These are phyloP conservation scores for Lutraria lutraria DNA, from an alignment of 2,888 invertebrate genomes.

Conservation along the genomic window DNA sequence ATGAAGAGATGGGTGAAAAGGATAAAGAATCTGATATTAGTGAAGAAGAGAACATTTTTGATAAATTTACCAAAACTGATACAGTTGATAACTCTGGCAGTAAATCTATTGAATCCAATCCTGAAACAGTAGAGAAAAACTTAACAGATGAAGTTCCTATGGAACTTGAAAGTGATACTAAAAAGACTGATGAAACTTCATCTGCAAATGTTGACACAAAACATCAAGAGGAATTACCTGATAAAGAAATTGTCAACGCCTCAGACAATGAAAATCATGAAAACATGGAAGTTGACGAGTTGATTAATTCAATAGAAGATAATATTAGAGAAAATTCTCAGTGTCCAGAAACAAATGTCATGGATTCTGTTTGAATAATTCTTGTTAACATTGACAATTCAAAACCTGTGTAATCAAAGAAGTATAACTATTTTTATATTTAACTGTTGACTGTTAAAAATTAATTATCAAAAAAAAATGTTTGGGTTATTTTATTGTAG, in stretches of 20 bases:
- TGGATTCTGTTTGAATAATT: not conserved
- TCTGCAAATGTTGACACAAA: not conserved
- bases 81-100: not conserved
- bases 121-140: not conserved
- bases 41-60: constrained; percentile 30
- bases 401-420: too few relatives aligned
- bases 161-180: not conserved
- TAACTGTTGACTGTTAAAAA: too few relatives aligned
- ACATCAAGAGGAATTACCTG: not conserved
- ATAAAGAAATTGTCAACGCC: not conserved
- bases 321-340: not conserved
- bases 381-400: not conserved
- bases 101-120: not conserved
- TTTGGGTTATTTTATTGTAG: too few relatives aligned
- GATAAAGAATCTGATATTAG: constrained; percentile 21
- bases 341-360: not conserved
- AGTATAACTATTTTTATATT: too few relatives aligned
- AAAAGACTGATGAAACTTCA: not conserved
- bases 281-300: constrained; percentile 42
- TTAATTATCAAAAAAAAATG: too few relatives aligned
- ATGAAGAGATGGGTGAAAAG: not conserved
- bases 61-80: constrained; percentile 34
- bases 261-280: not conserved
- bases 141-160: not conserved
- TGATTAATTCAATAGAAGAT: constrained; percentile 35